phyloP scores from a whole-genome alignment of 2,888 invertebrate species.

The Drosophila leonis region DNA sequence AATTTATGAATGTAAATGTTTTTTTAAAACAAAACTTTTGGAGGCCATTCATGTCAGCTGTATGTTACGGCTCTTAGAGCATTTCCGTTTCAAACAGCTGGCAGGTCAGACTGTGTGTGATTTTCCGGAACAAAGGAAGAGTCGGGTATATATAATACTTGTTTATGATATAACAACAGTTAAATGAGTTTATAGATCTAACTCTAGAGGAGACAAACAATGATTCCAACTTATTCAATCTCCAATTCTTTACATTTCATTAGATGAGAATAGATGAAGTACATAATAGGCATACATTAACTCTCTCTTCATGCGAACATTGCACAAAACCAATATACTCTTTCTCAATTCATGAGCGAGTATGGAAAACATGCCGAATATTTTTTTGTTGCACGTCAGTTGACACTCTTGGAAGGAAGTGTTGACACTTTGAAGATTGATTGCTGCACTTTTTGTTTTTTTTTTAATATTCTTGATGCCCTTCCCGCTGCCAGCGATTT shows the following conservation, averaged over 20 bases:
- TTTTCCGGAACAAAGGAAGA: background rate
- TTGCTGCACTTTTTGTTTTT: constrained; percentile 57
- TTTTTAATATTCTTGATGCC: constrained; percentile 23
- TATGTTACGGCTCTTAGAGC: background rate
- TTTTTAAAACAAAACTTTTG: constrained; percentile 10
- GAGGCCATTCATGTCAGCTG: constrained; percentile 10
- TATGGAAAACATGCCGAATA: constrained; percentile 17
- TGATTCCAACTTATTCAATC: background rate
- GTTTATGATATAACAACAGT: background rate
- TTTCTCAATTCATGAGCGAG: background rate
- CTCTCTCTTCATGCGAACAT: background rate
- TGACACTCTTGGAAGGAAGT: constrained; percentile 47
- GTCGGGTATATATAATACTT: background rate
- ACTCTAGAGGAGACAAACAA: background rate
- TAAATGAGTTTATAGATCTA: background rate
- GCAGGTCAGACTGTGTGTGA: background rate
- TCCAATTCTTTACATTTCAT: background rate
- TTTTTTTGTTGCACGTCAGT: constrained; percentile 44
- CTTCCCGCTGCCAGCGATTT: constrained; percentile 1
- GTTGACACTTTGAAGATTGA: constrained; percentile 73
- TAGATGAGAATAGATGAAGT: too few species aligned
- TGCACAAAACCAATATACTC: background rate
- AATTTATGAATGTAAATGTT: constrained; percentile 10
- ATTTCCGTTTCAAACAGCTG: constrained; percentile 2
- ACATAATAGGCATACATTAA: background rate